Evolutionary conservation across 1,140 invertebrate genomes (phyloP), one percentile per base, ranked within the genome.

Genomic region (Scaptomyza pallida): DNA sequence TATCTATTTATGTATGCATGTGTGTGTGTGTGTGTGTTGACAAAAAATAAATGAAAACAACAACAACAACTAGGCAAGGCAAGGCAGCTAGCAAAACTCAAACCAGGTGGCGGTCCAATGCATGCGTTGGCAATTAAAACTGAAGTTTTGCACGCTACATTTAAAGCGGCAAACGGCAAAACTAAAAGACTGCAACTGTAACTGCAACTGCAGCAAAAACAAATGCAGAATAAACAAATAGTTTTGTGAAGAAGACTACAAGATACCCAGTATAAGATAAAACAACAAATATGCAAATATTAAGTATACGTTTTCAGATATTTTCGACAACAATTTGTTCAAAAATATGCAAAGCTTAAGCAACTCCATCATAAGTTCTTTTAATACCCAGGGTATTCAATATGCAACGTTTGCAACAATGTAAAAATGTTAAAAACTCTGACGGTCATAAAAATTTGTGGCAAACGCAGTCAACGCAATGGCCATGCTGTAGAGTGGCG

Each of bases 91-190:
- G n/a, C 17, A 41, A n/a, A 12, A 17, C 40, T 19, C 47, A 64
- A 30, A 51, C 57, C 72, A 72, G 71, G 78, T 81, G 78, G 81
- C 63, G 76, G 81, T 80, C 80, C 81, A 86, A 86, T 85, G 81
- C 68, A 80, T 86, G 81, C 80, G 81, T 86, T 80, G 74, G 68
- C 83, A 80, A 85, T 85, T 86, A 85, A 85, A 85, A 85, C 80
- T 85, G 80, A 85, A 86, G 80, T 86, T 85, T 86, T 85, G 80
- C 80, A 85, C 80, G 80, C 80, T 73, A 85, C 80, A 85, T 85
- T 85, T 80, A 80, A 86, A 85, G 81, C 81, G 21, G 77, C 76
- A 83, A 62, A 37, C 33, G 33, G 33, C 33, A 37, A 37, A 37
- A 64, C 19, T 70, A 64, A 77, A 30, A 30, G 26, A 63, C 72